phyloP scores from a whole-genome alignment of 2,888 invertebrate species.

The Amaurobius ferox region DNA sequence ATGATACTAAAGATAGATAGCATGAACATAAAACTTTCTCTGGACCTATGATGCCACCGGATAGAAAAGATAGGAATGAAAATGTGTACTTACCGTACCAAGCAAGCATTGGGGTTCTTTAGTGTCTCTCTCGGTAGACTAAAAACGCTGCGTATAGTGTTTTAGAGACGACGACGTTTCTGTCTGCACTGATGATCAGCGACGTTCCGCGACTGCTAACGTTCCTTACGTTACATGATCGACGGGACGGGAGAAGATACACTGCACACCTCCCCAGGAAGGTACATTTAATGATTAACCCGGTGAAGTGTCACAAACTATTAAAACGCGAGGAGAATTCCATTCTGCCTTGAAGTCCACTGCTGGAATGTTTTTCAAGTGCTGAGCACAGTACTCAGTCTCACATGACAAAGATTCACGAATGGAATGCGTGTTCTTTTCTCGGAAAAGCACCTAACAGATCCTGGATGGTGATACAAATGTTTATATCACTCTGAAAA shows the following conservation, averaged over 20 bases:
- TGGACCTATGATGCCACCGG: too few species aligned
- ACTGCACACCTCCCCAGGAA: slow-evolving; percentile 3
- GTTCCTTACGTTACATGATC: slow-evolving; percentile 61
- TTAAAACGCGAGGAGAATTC: background rate
- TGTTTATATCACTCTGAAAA: too few species aligned
- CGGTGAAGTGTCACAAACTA: background rate
- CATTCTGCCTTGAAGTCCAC: background rate
- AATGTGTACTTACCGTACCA: slow-evolving; percentile 64
- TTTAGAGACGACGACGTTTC: background rate
- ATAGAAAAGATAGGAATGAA: background rate
- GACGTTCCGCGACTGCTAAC: background rate
- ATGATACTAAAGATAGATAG: too few species aligned
- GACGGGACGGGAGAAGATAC: slow-evolving; percentile 7
- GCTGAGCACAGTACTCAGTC: background rate
- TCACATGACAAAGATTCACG: slow-evolving; percentile 5
- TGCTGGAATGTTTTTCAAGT: background rate
- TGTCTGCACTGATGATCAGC: slow-evolving; percentile 9
- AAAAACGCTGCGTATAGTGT: slow-evolving; percentile 2
- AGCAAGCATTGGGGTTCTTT: slow-evolving; percentile 55
- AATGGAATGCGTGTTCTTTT: too few species aligned
- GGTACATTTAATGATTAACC: background rate
- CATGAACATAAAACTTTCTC: too few species aligned
- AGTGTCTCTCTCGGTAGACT: slow-evolving; percentile 19
- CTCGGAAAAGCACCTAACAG: too few species aligned
- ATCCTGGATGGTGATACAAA: too few species aligned